Percentiles rank a stretch among this genome's conserved stretches.
Evolutionary conservation across 2,113 vertebrate genomes (phyloP).

Genomic region (Rutilus rutilus): DNA sequence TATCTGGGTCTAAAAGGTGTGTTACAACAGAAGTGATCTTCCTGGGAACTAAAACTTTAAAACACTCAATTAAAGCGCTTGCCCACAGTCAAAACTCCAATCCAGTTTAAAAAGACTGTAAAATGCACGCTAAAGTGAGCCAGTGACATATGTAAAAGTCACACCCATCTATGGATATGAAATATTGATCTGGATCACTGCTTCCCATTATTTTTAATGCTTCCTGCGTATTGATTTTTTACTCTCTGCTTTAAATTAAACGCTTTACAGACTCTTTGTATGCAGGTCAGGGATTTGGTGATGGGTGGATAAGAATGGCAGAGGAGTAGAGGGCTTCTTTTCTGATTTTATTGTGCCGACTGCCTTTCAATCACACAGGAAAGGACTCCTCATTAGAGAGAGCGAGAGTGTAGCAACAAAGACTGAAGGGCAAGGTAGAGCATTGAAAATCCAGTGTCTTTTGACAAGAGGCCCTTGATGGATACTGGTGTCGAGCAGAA

Average conservation of each 20-base stretch:
- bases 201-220: constrained; percentile 59
- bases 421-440: constrained; percentile 55
- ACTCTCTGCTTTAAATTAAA: constrained; percentile 57
- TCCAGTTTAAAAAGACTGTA: constrained; percentile 14
- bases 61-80: constrained; percentile 16
- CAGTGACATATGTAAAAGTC: constrained; percentile 55
- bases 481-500: constrained; percentile 47
- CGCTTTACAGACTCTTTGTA: constrained; percentile 58
- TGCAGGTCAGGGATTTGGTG: constrained; percentile 52
- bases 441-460: constrained; percentile 55
- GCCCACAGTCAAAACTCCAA: constrained; percentile 8
- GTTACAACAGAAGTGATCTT: background rate
- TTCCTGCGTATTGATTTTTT: constrained; percentile 59
- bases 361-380: constrained; percentile 55
- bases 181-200: constrained; percentile 58
- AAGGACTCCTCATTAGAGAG: constrained; percentile 58
- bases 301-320: constrained; percentile 49
- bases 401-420: constrained; percentile 42
- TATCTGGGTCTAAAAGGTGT: background rate
- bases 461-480: constrained; percentile 59
- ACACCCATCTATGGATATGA: constrained; percentile 54
- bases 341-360: constrained; percentile 59
- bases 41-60: background rate
- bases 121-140: constrained; percentile 44
- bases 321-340: constrained; percentile 50